These are phyloP conservation scores for Danaus melanippus DNA, from an alignment of 1,140 invertebrate species.

Conservation along the genomic window DNA sequence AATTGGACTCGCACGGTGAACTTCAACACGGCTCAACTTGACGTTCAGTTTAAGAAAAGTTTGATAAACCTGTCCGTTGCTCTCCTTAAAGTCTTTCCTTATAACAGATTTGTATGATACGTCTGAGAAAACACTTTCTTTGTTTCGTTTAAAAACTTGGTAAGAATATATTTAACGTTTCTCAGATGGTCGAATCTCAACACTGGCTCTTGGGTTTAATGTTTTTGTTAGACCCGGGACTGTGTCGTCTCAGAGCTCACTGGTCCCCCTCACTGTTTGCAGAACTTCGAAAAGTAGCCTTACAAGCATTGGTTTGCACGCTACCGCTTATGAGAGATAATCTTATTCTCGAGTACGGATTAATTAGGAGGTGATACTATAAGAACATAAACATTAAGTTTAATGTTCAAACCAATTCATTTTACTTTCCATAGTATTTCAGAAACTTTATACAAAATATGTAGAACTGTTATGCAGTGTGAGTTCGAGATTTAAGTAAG, in stretches of 20 bases:
- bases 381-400: no score
- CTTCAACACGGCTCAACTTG: constrained; percentile 37
- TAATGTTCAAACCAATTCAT: no score
- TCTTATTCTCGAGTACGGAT: constrained; percentile 30
- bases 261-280: constrained; percentile 45
- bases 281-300: constrained; percentile 38
- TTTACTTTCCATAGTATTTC: no score
- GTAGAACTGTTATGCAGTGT: no score
- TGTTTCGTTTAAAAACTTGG: no score
- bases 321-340: constrained; percentile 25
- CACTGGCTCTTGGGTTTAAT: constrained; percentile 51
- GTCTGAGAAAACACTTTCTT: no score
- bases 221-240: constrained; percentile 45
- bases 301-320: constrained; percentile 43
- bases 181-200: constrained; percentile 39
- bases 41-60: constrained; percentile 50
- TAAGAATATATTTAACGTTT: constrained; percentile 5
- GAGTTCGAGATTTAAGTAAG: no score
- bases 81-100: constrained; percentile 37
- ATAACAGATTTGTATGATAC: constrained; percentile 43
- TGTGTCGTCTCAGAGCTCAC: constrained; percentile 30
- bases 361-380: constrained; percentile 40
- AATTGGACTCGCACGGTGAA: constrained; percentile 41
- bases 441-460: no score
- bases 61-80: constrained; percentile 47